phyloP scores from a whole-genome alignment of 92 coral and sea anemone genomes.

The Zoanthus sociatus region DNA sequence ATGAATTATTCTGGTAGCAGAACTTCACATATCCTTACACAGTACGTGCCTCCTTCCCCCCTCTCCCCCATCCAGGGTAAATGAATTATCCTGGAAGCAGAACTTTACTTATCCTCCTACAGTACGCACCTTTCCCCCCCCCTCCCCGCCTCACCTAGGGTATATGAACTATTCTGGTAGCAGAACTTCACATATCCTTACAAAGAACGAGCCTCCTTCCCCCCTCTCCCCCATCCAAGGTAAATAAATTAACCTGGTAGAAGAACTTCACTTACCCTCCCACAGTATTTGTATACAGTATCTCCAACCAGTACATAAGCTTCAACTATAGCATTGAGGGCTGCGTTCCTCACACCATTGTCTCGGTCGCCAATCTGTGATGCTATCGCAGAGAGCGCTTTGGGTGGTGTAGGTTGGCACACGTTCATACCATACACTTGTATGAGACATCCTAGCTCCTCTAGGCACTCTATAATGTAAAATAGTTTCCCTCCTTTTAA shows the following conservation, averaged over 20 bases:
- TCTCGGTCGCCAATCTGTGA: conserved; percentile 97
- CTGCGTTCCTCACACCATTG: conserved; percentile 96
- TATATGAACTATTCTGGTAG: neutral
- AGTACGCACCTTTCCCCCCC: conserved; percentile 11
- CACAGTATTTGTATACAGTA: conserved; percentile 83
- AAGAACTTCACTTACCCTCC: conserved; percentile 68
- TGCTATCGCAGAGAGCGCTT: conserved; percentile 93
- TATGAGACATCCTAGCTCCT: conserved; percentile 92
- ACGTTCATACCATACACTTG: conserved; percentile 95
- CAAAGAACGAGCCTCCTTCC: conserved; percentile 55
- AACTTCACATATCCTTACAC: conserved; percentile 72
- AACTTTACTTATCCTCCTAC: conserved; percentile 72
- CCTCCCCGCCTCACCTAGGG: neutral
- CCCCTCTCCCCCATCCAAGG: neutral
- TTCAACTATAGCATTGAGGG: conserved; percentile 95
- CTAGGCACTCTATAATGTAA: conserved; percentile 80
- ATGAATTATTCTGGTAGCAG: neutral
- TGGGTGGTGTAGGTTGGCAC: conserved; percentile 94
- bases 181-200: conserved; percentile 65
- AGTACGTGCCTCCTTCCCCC: conserved; percentile 34
- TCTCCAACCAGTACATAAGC: conserved; percentile 97
- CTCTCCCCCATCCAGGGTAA: neutral
- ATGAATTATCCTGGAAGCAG: neutral
- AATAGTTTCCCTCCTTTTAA: neutral
- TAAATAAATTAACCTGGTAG: neutral